Base-by-base conservation (phyloP, 2,797 vertebrate genomes). In the Betta splendens region DNA sequence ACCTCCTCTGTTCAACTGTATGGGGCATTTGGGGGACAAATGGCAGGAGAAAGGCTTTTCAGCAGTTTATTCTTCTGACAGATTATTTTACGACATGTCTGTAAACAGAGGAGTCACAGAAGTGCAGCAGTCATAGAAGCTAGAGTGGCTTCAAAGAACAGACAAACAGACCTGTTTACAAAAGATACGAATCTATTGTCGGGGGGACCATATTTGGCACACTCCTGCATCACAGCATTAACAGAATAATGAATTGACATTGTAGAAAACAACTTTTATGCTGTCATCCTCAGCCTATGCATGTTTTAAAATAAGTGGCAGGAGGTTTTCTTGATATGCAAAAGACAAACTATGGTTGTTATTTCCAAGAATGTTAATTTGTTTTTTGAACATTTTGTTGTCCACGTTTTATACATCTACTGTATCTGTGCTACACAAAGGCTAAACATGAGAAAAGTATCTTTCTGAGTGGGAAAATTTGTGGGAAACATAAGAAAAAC, bases 11-110 rank as follows among this genome's bases (percentile, higher is more conserved):
- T 57, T 11, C 9, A 23, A 33, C 15, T 50, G 3, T 16, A 33
- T 13, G 9, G 9, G 15, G 13, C 0, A 28, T 8, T 15, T n/a
- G 26, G 28, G 20, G 1, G 21, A 16, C 18, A 11, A 52, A 33
- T 3, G 31, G 6, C 10, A 39, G 38, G 28, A 9, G 4, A 4
- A n/a, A 43, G 7, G 9, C 12, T n/a, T 43, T 49, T 23, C 9
- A 48, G 43, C 43, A 36, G 12, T 83, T 80, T 72, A 86, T 77
- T 84, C 26, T 42, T 56, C 17, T 25, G 63, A 77, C 32, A 72
- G 48, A 72, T 4, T 7, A 48, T 66, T 45, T 28, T 26, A 56
- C 57, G 38, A 44, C 44, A 43, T 7, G n/a, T 26, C 25, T 26
- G 25, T 9, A 28, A 26, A 11, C 46, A 12, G 11, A 9, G 8